Base-by-base conservation (phyloP, 2,888 invertebrate species). In the Aelia acuminata region DNA sequence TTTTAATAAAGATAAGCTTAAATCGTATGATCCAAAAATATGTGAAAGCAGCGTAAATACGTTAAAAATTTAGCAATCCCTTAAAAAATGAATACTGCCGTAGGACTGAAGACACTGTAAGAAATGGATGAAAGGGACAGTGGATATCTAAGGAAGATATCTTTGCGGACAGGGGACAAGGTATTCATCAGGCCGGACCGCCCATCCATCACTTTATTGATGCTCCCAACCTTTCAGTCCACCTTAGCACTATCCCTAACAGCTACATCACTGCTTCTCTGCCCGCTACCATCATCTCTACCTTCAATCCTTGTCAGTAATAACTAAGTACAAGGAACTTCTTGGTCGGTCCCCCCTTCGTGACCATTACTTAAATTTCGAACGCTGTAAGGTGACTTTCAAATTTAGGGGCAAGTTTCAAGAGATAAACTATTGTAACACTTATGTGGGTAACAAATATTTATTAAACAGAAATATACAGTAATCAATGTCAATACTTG, bases 181-280 rank as follows among this genome's bases (percentile, higher is more conserved):
- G 75, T 43, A 35, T 35, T 75, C 43, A 75, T 75, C 75, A 75
- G 39, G 39, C 22, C 39, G 20, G 75, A 22, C 0, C 75, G 39
- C 75, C 18, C 75, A 75, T 75, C 75, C 75, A 75, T 75, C 75
- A 75, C 22, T 39, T 75, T 7, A 75, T 75, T 75, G 75, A 75
- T 75, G 75, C 22, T 39, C 39, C 22, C 20, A 7, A 10, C 39
- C 75, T 39, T 75, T 75, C 75, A 75, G 39, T 75, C 22, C 75
- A 35, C 75, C 75, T 75, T 26, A 75, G 35, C 75, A 75, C 35
- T 43, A 75, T 43, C 75, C 22, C 75, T 75, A 75, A 75, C 35
- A 22, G 22, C 75, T 75, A 75, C 75, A 75, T 35, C 4, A 35
- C 39, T 15, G 13, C 26, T 57, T 26, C 26, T 57, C 26, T 26